Percentiles rank a stretch among this genome's conserved stretches.
These are phyloP conservation scores for Cirrhinus mrigala DNA, from an alignment of 2,797 vertebrate species.

Conservation along the genomic window DNA sequence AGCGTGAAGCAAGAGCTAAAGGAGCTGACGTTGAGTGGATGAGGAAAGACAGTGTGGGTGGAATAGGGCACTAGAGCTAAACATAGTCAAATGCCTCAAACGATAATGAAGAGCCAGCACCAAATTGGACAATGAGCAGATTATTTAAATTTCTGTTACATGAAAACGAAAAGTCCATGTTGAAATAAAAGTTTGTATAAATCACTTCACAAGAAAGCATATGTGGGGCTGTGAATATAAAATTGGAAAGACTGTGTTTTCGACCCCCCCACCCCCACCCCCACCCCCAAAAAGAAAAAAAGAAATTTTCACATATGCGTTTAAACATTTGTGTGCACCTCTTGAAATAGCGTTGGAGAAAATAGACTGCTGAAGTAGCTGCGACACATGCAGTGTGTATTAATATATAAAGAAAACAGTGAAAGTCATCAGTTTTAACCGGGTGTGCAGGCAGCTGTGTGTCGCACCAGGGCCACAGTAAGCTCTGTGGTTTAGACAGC, in stretches of 20 bases:
- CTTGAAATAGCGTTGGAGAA: conserved; percentile 70
- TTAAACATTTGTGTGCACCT: conserved; percentile 46
- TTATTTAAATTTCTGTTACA: neutral
- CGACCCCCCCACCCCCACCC: too few species aligned
- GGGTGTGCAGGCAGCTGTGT: conserved; percentile 55
- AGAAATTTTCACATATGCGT: conserved; percentile 2
- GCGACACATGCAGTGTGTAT: conserved; percentile 69
- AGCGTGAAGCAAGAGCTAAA: conserved; percentile 58
- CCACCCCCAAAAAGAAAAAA: neutral
- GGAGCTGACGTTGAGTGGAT: conserved; percentile 53
- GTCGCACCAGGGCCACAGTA: neutral
- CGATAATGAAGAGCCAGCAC: conserved; percentile 51
- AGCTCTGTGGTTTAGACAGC: conserved; percentile 53
- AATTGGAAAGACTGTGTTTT: neutral
- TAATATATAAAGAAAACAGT: conserved; percentile 76
- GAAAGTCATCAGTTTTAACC: conserved; percentile 69
- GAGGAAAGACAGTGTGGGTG: conserved; percentile 58
- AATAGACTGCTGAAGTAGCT: conserved; percentile 64
- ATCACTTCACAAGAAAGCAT: neutral
- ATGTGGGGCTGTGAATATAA: neutral
- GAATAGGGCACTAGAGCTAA: conserved; percentile 51
- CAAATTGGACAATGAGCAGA: conserved; percentile 13
- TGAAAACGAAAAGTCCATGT: neutral
- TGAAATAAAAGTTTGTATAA: neutral
- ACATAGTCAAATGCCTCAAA: conserved; percentile 57